phyloP scores from a whole-genome alignment of 2,797 vertebrate genomes.

The Thamnophis elegans region DNA sequence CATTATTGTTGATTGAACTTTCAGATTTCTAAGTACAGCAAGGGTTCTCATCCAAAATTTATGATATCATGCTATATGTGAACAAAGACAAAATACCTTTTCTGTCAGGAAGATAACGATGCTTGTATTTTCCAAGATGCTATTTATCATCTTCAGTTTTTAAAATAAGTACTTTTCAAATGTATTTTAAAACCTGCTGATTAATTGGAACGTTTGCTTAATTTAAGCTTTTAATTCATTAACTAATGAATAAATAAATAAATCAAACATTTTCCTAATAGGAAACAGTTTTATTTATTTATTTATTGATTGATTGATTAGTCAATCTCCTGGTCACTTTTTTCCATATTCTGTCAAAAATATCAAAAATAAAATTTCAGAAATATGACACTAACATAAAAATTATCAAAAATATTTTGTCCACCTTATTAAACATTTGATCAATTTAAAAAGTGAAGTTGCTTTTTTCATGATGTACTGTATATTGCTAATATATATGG shows the following conservation, averaged over 20 bases:
- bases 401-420: not conserved
- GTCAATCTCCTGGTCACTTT: not conserved
- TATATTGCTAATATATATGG: not conserved
- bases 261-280: not conserved
- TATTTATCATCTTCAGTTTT: not conserved
- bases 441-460: not conserved
- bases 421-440: slow-evolving; percentile 6
- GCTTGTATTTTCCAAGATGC: not conserved
- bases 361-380: slow-evolving; percentile 4
- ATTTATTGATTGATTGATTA: not conserved
- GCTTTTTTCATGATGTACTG: not conserved
- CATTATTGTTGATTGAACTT: not conserved
- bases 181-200: not conserved
- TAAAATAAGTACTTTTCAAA: not conserved
- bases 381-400: not conserved
- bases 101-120: not conserved
- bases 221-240: not conserved
- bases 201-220: slow-evolving; percentile 4
- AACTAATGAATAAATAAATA: not conserved
- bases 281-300: too few relatives aligned
- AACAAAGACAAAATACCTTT: not conserved
- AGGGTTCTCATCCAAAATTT: not conserved
- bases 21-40: not conserved
- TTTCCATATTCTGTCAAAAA: not conserved
- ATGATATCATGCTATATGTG: not conserved